Percentiles rank a stretch among this genome's conserved stretches.
Conservation (phyloP, 2,113 vertebrate genomes). For the Phylloscopus whistleri region DNA sequence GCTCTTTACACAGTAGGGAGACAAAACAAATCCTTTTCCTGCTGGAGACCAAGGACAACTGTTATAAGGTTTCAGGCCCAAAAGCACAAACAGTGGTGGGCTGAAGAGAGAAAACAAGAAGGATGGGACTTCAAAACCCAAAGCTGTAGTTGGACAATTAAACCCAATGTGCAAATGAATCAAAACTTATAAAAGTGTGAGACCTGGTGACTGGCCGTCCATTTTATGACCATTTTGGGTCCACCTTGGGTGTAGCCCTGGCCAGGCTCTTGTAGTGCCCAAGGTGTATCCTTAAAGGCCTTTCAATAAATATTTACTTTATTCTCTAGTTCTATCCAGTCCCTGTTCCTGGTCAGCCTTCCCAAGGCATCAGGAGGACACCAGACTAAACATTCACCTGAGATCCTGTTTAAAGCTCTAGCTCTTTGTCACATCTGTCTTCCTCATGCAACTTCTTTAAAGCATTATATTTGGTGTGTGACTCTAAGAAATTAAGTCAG, state of each 20-base stretch:
- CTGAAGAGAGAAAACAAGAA: no score
- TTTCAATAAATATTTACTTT: background rate
- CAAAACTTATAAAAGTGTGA: background rate
- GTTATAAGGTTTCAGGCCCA: background rate
- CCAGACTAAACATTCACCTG: background rate
- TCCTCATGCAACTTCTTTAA: background rate
- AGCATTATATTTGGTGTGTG: background rate
- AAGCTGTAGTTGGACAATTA: background rate
- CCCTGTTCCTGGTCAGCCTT: background rate
- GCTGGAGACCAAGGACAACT: background rate
- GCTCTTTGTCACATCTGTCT: background rate
- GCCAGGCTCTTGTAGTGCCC: background rate
- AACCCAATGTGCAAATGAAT: background rate
- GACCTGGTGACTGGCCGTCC: accelerated
- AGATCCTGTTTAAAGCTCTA: background rate
- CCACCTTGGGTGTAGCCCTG: background rate
- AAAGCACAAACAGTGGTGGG: background rate
- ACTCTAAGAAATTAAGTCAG: background rate
- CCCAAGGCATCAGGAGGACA: background rate
- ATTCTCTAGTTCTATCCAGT: background rate
- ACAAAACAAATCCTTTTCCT: background rate
- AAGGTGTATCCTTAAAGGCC: background rate
- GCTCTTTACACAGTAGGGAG: background rate
- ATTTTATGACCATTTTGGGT: background rate
- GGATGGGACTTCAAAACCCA: accelerated